Evolutionary conservation across 2,113 vertebrate species (phyloP).

Genomic region (Scytalopus superciliaris): DNA sequence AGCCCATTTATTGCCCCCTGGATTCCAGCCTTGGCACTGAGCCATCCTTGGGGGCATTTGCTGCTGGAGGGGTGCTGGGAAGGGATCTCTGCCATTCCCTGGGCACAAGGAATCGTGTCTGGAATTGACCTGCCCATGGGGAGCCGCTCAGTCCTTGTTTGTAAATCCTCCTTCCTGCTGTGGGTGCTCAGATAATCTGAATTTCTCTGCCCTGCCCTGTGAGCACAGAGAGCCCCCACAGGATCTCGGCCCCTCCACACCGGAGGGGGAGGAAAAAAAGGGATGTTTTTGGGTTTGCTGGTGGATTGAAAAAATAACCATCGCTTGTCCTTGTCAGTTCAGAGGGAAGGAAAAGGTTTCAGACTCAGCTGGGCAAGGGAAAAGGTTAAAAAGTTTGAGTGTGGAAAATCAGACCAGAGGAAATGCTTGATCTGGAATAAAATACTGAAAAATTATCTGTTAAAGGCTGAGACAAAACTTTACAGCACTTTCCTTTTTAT

Average conservation of each 20-base stretch:
- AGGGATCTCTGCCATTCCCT: not conserved
- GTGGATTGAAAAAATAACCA: not conserved
- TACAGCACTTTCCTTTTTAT: not conserved
- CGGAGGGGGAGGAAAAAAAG: not conserved
- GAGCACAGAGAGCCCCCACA: rapidly evolving
- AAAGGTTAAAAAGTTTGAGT: not conserved
- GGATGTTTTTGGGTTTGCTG: not conserved
- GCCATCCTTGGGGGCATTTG: not conserved
- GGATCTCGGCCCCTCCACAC: not conserved
- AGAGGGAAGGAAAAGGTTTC: not conserved
- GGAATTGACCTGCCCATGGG: too few relatives aligned
- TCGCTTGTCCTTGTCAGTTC: not conserved
- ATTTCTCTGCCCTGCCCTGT: too few relatives aligned
- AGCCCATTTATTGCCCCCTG: too few relatives aligned
- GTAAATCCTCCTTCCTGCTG: too few relatives aligned
- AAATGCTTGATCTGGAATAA: not conserved
- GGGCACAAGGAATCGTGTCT: too few relatives aligned
- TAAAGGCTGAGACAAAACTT: not conserved
- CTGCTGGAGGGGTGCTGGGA: not conserved
- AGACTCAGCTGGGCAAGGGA: not conserved
- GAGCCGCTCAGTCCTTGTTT: too few relatives aligned
- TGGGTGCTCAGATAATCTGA: not conserved
- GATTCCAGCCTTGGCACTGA: not conserved
- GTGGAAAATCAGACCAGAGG: not conserved
- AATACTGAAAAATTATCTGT: not conserved